A percentile compares a stretch with the other conserved stretches of the same genome.
Conservation (phyloP, 35 echinoderm and acorn worm genomes). For the Lytechinus pictus region DNA sequence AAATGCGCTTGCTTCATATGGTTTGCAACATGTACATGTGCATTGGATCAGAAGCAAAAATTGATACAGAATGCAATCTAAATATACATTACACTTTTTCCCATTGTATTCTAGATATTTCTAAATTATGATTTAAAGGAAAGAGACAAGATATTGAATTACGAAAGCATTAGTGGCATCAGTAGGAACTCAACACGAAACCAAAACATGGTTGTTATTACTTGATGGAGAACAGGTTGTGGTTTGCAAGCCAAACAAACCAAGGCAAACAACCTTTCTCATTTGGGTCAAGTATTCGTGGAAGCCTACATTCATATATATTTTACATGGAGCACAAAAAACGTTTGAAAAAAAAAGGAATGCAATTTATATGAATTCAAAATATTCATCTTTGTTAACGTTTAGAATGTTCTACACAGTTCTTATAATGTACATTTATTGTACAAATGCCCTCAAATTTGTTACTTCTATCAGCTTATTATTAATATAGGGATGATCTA, state of each 20-base stretch:
- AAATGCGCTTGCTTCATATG: too few species aligned
- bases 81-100: not conserved
- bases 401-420: too few species aligned
- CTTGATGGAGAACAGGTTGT: constrained; percentile 10
- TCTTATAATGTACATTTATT: too few species aligned
- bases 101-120: not conserved
- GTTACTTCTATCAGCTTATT: too few species aligned
- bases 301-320: not conserved
- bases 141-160: not conserved
- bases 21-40: too few species aligned
- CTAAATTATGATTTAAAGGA: not conserved
- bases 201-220: not conserved
- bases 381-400: too few species aligned
- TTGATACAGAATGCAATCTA: not conserved
- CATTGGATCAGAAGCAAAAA: too few species aligned
- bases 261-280: not conserved
- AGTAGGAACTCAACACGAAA: not conserved
- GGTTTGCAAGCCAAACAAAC: not conserved
- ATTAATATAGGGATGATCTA: too few species aligned
- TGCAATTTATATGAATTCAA: too few species aligned
- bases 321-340: too few species aligned
- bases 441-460: too few species aligned
- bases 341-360: too few species aligned
- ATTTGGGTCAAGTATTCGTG: not conserved
- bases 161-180: not conserved